phyloP scores from a whole-genome alignment of 2,113 vertebrate genomes.

The Galeopterus variegatus region DNA sequence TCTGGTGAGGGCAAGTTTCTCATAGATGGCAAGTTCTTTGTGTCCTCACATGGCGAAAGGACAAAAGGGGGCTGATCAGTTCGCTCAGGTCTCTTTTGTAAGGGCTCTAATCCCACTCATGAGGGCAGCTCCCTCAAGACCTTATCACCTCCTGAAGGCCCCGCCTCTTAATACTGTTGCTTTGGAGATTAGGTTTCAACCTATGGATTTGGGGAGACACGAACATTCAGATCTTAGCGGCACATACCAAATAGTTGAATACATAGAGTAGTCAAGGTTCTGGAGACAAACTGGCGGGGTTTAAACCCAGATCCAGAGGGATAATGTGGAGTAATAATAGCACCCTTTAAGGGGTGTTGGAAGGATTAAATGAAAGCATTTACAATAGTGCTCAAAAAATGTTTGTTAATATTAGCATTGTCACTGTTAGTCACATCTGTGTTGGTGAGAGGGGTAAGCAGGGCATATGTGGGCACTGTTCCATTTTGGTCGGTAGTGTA shows the following conservation, averaged over 20 bases:
- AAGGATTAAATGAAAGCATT: background rate
- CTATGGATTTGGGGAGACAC: background rate
- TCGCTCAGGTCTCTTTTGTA: background rate
- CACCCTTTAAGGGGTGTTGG: background rate
- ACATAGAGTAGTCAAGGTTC: background rate
- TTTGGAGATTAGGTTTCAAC: background rate
- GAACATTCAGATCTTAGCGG: background rate
- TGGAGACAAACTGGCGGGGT: background rate
- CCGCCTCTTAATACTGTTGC: background rate
- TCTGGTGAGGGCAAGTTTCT: background rate
- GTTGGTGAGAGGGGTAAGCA: background rate
- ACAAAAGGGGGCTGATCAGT: background rate
- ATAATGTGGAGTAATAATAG: background rate
- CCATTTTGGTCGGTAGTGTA: background rate
- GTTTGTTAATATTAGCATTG: background rate
- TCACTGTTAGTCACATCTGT: background rate
- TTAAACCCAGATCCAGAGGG: conserved; percentile 21
- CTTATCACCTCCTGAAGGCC: background rate
- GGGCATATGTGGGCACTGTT: background rate
- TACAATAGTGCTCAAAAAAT: background rate
- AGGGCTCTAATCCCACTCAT: background rate
- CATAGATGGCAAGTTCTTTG: background rate
- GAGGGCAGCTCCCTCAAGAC: background rate
- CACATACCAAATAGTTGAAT: background rate
- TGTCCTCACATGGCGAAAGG: background rate